phyloP scores from a whole-genome alignment of 2,113 vertebrate species.

The Apodemus sylvaticus region DNA sequence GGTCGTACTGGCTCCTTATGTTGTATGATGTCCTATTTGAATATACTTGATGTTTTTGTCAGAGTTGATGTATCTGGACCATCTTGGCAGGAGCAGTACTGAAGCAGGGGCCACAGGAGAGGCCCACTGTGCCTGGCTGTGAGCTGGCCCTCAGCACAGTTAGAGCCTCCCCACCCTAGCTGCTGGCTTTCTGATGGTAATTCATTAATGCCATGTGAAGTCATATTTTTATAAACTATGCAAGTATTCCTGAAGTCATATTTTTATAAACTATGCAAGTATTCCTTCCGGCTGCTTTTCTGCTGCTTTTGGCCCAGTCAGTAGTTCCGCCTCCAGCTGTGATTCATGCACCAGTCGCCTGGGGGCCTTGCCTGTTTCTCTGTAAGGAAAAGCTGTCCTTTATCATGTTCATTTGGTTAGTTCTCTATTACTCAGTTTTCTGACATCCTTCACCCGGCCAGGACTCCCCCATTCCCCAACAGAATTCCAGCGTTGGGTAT shows the following conservation, averaged over 20 bases:
- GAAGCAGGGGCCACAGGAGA: rapidly evolving
- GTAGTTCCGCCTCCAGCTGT: not conserved
- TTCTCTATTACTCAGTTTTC: not conserved
- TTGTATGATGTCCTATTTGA: not conserved
- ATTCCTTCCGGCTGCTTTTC: not conserved
- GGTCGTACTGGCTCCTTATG: not conserved
- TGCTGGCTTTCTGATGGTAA: not conserved
- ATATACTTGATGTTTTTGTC: not conserved
- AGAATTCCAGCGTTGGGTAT: not conserved
- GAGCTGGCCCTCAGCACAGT: not conserved
- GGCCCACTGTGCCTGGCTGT: rapidly evolving
- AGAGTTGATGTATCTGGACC: not conserved
- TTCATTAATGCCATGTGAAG: not conserved
- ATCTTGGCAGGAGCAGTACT: not conserved
- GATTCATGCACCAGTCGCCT: not conserved
- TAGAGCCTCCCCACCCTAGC: not conserved
- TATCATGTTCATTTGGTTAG: not conserved
- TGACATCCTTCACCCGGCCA: not conserved
- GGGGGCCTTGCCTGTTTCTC: not conserved
- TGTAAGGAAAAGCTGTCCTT: not conserved
- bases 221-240: not conserved
- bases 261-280: not conserved
- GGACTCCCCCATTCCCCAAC: not conserved
- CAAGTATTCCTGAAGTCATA: not conserved
- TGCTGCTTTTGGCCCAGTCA: not conserved